Base-by-base conservation (phyloP, 2,888 invertebrate species). In the Pristionchus arcanus region DNA sequence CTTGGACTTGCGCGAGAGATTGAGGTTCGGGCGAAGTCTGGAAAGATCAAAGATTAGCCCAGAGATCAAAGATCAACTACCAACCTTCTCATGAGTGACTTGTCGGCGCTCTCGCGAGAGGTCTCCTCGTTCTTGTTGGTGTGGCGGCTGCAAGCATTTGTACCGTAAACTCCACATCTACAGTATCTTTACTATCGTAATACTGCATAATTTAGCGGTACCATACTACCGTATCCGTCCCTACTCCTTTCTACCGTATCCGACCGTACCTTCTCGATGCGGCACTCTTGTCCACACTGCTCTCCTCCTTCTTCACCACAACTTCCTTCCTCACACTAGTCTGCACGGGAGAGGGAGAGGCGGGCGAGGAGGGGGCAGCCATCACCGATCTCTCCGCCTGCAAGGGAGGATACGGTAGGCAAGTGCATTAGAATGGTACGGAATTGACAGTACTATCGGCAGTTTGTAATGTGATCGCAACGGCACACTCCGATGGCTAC, bases 1-100 rank as follows among this genome's bases (percentile, higher is more conserved):
- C 81, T 81, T 81, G 28, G 81, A 81, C 28, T 81, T 81, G 81
- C 81, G 81, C 16, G 49, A 81, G 49, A 81, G 42, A n/a, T n/a
- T 49, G 49, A 81, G n/a, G 7, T 63, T 59, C 11, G 63, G 34
- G 34, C 59, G 85, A 34, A 63, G 59, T 28, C 63, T 85, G 63
- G 1, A 37, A 85, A 81, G 81, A 81, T 53, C 71, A 71, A 71
- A 71, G 81, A 25, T 81, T 53, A 49, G 13, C 53, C 37, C 3
- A 49, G 21, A 77, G 77, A 77, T 77, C 77, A 77, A 77, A 21
- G 42, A 49, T 77, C 77, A 71, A 49, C 11, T 49, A 71, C 31
- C 15, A 31, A 74, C 74, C 31, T 74, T 37, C 37, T 74, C 74
- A 37, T 74, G 37, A 74, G 21, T 19, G 74, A 74, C 37, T 74